These are phyloP conservation scores for Ctenosaura bakeri DNA, from an alignment of 2,797 vertebrate genomes.

Conservation along the genomic window DNA sequence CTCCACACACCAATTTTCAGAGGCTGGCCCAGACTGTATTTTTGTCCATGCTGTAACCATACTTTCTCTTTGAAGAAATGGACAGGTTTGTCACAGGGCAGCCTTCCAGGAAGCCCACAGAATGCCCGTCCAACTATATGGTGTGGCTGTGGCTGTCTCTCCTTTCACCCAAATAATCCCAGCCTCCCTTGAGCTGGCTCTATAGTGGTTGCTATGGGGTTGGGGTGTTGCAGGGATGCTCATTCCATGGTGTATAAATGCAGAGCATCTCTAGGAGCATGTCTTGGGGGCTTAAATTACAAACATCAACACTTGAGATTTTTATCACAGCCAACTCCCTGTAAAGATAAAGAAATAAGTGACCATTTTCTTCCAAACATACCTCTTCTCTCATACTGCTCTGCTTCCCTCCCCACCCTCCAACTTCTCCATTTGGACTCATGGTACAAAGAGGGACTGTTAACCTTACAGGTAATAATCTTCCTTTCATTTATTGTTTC, in stretches of 20 bases:
- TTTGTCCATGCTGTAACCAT: not conserved
- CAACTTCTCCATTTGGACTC: not conserved
- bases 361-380: not conserved
- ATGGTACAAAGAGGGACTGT: conserved; percentile 30
- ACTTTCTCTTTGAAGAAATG: not conserved
- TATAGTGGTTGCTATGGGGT: not conserved
- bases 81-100: not conserved
- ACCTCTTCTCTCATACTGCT: not conserved
- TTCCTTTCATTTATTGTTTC: conserved; percentile 45
- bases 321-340: conserved; percentile 17
- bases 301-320: not conserved
- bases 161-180: too few species aligned
- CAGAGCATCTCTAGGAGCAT: not conserved
- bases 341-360: conserved; percentile 14
- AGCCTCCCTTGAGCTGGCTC: not conserved
- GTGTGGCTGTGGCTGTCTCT: not conserved
- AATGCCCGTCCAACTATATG: not conserved
- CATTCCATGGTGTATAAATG: not conserved
- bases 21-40: not conserved
- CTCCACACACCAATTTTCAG: not conserved
- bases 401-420: not conserved
- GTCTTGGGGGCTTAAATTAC: not conserved
- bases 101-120: not conserved
- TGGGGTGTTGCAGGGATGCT: not conserved
- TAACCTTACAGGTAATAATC: conserved; percentile 46